Evolutionary conservation across 2,888 invertebrate species (phyloP).

Genomic region (Cylloceria caligata): DNA sequence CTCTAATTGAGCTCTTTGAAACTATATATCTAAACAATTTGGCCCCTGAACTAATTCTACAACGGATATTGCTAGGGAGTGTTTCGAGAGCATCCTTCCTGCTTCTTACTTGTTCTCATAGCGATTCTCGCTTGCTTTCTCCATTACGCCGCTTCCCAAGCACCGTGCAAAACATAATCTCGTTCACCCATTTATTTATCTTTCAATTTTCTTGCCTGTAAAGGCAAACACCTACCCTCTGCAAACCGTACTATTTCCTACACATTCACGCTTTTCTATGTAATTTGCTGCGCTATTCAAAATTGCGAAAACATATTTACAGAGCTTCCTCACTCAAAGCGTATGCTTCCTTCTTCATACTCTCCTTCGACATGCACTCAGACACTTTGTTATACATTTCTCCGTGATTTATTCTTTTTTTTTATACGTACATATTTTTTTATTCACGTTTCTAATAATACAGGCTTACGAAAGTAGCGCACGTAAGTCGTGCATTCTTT

Average conservation of each 20-base stretch:
- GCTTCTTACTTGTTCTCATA: too few species aligned
- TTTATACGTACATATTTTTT: background rate
- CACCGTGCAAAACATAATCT: conserved; percentile 64
- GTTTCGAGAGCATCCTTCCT: conserved; percentile 45
- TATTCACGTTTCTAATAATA: too few species aligned
- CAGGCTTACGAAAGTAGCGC: background rate
- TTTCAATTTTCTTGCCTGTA: conserved; percentile 67
- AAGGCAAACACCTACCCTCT: conserved; percentile 50
- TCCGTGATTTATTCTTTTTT: conserved; percentile 16
- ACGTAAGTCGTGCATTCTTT: conserved; percentile 28
- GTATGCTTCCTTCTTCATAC: background rate
- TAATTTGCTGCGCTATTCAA: conserved; percentile 45
- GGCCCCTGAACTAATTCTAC: conserved; percentile 27
- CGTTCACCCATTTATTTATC: conserved; percentile 70
- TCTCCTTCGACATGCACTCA: background rate
- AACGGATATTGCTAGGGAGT: conserved; percentile 7
- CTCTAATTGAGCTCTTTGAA: conserved; percentile 38
- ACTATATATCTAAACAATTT: conserved; percentile 32
- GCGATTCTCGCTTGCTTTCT: conserved; percentile 62
- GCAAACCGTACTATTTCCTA: conserved; percentile 44
- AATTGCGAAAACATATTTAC: conserved; percentile 60
- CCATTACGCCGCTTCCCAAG: conserved; percentile 7
- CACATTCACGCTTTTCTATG: conserved; percentile 59
- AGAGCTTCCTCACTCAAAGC: conserved; percentile 13
- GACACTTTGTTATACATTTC: background rate